Evolutionary conservation across 2,113 vertebrate species (phyloP).

Genomic region (Engraulis encrasicolus): DNA sequence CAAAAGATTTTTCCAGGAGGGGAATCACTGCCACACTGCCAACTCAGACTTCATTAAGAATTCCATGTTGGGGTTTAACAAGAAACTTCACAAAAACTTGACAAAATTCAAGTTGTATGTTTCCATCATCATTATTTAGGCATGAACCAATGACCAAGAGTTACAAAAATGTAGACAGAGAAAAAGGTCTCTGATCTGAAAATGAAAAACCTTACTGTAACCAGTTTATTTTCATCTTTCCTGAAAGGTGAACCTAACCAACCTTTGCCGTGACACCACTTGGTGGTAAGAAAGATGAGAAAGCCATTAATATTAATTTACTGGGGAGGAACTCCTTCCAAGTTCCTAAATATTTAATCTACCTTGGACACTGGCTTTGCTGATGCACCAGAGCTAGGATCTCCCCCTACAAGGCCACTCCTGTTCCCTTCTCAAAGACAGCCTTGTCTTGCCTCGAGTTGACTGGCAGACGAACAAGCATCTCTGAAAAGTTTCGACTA

Average conservation of each 20-base stretch:
- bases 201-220: not conserved
- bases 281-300: slow-evolving; percentile 77
- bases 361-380: slow-evolving; percentile 73
- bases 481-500: slow-evolving; percentile 72
- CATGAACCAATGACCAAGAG: not conserved
- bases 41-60: too few species aligned
- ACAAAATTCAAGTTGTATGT: too few species aligned
- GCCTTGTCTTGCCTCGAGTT: slow-evolving; percentile 74
- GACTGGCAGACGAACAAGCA: slow-evolving; percentile 73
- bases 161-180: not conserved
- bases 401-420: slow-evolving; percentile 74
- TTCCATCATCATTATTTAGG: not conserved
- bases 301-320: slow-evolving; percentile 80
- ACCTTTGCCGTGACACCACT: slow-evolving; percentile 60
- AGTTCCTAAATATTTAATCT: slow-evolving; percentile 79
- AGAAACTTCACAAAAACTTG: not conserved
- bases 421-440: slow-evolving; percentile 78
- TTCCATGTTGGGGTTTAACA: not conserved
- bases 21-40: too few species aligned
- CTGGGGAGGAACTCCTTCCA: slow-evolving; percentile 75
- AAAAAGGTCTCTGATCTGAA: not conserved
- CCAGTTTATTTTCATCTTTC: not conserved
- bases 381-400: slow-evolving; percentile 65
- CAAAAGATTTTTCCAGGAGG: not conserved
- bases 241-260: slow-evolving; percentile 51